phyloP scores from a whole-genome alignment of 1,140 invertebrate genomes.

The Atopsyche davidsoni region DNA sequence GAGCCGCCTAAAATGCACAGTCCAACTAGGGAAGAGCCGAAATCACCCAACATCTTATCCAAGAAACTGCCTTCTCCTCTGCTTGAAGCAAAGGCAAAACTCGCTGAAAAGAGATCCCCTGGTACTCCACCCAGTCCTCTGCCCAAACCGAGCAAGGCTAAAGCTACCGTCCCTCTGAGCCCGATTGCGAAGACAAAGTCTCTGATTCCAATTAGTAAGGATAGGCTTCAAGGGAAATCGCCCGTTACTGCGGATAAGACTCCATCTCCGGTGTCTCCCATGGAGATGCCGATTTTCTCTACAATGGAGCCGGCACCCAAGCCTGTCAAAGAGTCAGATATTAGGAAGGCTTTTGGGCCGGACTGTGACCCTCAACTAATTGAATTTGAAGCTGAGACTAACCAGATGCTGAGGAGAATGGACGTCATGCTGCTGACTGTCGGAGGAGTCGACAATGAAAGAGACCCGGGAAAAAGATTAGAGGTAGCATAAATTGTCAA shows the following conservation, averaged over 20 bases:
- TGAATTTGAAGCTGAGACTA: conserved; percentile 54
- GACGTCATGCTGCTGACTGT: conserved; percentile 63
- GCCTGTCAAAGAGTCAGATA: conserved; percentile 21
- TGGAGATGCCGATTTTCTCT: conserved; percentile 21
- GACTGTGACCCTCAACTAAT: conserved; percentile 44
- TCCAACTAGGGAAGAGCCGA: conserved; percentile 11
- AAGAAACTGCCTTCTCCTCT: conserved; percentile 24
- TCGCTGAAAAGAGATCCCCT: conserved; percentile 23
- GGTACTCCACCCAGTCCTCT: conserved; percentile 24
- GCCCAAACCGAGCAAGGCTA: conserved; percentile 18
- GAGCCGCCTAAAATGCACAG: background rate
- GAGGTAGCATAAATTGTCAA: conserved; percentile 46
- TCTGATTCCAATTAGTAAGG: conserved; percentile 30
- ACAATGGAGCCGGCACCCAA: conserved; percentile 22
- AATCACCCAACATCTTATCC: conserved; percentile 10
- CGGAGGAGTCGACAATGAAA: conserved; percentile 57
- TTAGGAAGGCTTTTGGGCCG: conserved; percentile 35
- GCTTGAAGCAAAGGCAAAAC: conserved; percentile 23
- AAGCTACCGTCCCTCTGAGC: conserved; percentile 24
- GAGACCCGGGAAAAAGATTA: conserved; percentile 57
- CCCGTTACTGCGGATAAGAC: conserved; percentile 17
- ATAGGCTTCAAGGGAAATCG: conserved; percentile 21
- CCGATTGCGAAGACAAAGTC: conserved; percentile 24
- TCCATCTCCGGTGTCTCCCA: conserved; percentile 18
- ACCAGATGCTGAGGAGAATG: conserved; percentile 60